phyloP scores from a whole-genome alignment of 2,888 invertebrate genomes.

The Notodonta ziczac region DNA sequence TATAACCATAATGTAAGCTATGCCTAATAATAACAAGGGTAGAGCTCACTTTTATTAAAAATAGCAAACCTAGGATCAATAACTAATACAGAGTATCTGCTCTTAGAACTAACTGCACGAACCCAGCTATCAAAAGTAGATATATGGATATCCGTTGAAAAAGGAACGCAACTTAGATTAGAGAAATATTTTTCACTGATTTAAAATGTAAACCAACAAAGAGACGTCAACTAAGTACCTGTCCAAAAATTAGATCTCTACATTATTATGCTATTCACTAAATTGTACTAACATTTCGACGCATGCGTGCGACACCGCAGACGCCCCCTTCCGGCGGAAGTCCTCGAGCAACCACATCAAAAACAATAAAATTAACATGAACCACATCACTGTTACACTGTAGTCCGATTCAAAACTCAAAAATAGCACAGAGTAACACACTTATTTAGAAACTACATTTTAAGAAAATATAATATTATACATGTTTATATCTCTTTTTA shows the following conservation, averaged over 20 bases:
- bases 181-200: too few species aligned
- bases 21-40: too few species aligned
- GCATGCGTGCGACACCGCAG: conserved; percentile 66
- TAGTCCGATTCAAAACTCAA: conserved; percentile 24
- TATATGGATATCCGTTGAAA: too few species aligned
- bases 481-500: conserved; percentile 4
- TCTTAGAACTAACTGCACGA: too few species aligned
- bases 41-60: too few species aligned
- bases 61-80: too few species aligned
- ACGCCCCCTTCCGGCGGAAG: conserved; percentile 71
- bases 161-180: too few species aligned
- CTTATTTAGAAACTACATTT: conserved; percentile 23
- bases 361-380: conserved; percentile 69
- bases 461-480: background rate
- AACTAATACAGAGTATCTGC: too few species aligned
- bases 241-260: conserved; percentile 4
- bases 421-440: conserved; percentile 37
- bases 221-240: too few species aligned
- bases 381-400: conserved; percentile 68
- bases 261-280: conserved; percentile 11
- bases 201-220: too few species aligned
- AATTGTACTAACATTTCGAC: conserved; percentile 72
- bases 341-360: conserved; percentile 75
- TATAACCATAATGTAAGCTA: too few species aligned
- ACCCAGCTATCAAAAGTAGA: too few species aligned